Percentiles rank a stretch among this genome's conserved stretches.
These are phyloP conservation scores for Aspiorhynchus laticeps DNA, from an alignment of 2,113 vertebrate species.

Conservation along the genomic window DNA sequence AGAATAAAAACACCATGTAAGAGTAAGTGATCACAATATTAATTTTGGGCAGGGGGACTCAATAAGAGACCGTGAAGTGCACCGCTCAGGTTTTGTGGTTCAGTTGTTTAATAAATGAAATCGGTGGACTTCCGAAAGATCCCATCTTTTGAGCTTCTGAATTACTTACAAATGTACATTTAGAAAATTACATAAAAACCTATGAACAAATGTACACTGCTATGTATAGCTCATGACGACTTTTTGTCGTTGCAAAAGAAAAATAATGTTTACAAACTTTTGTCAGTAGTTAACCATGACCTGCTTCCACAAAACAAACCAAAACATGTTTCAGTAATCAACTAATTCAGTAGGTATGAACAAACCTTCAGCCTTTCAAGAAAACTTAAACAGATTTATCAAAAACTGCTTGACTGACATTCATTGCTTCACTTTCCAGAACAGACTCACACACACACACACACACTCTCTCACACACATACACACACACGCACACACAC, in stretches of 20 bases:
- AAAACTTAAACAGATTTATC: not conserved
- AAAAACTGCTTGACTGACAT: not conserved
- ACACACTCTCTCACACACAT: too few species aligned
- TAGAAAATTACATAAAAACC: constrained; percentile 35
- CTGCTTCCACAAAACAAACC: constrained; percentile 1
- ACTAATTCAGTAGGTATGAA: not conserved
- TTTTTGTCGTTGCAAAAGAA: not conserved
- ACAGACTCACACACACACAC: too few species aligned
- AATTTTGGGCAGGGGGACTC: not conserved
- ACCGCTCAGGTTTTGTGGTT: not conserved
- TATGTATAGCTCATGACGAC: constrained; percentile 25
- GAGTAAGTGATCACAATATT: not conserved
- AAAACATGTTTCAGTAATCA: not conserved
- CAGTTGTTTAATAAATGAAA: not conserved
- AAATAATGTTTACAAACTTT: not conserved
- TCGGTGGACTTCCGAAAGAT: not conserved
- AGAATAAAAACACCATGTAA: not conserved
- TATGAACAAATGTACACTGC: constrained; percentile 49
- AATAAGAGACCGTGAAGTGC: not conserved
- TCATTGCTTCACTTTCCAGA: not conserved
- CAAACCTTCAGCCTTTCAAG: not conserved
- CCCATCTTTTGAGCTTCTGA: constrained; percentile 23
- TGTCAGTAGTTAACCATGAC: not conserved
- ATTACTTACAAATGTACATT: constrained; percentile 8
- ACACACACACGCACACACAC: too few species aligned